A percentile compares a stretch with the other conserved stretches of the same genome.
These are phyloP conservation scores for Hiodon alosoides DNA, from an alignment of 2,113 vertebrate species.

Conservation along the genomic window DNA sequence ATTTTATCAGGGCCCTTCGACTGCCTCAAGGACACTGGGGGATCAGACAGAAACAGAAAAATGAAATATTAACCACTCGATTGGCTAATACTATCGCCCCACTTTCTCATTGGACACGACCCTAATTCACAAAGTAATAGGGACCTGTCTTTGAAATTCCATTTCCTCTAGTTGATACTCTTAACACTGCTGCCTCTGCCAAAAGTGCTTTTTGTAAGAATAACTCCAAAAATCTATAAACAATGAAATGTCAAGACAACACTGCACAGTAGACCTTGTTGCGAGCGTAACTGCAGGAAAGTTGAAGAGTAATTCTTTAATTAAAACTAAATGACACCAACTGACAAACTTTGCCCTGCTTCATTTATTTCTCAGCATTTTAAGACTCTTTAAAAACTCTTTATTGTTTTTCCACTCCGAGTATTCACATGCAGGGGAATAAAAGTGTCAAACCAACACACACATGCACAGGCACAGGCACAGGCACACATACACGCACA, in stretches of 20 bases:
- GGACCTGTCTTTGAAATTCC: slow-evolving; percentile 34
- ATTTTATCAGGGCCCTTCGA: slow-evolving; percentile 37
- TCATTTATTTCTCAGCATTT: no score
- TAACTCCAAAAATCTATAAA: slow-evolving; percentile 40
- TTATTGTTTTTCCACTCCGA: no score
- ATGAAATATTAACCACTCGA: slow-evolving; percentile 39
- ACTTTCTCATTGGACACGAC: neutral
- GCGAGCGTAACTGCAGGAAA: no score
- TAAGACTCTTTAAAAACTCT: no score
- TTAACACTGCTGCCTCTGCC: no score
- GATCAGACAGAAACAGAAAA: slow-evolving; percentile 31
- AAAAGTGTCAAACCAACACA: no score
- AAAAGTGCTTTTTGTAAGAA: slow-evolving; percentile 31
- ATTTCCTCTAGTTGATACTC: slow-evolving; percentile 29
- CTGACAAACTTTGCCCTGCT: neutral
- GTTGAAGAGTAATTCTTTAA: no score
- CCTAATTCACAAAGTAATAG: slow-evolving; percentile 30
- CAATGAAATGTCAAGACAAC: slow-evolving; percentile 32
- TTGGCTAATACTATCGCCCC: slow-evolving; percentile 25
- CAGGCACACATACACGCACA: no score
- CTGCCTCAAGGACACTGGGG: slow-evolving; percentile 25
- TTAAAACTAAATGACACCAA: no score
- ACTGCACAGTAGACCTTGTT: slow-evolving; percentile 11
- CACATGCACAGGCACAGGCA: no score
- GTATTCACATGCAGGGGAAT: no score